Evolutionary conservation across 2,113 vertebrate genomes (phyloP).

Genomic region (Meleagris gallopavo): DNA sequence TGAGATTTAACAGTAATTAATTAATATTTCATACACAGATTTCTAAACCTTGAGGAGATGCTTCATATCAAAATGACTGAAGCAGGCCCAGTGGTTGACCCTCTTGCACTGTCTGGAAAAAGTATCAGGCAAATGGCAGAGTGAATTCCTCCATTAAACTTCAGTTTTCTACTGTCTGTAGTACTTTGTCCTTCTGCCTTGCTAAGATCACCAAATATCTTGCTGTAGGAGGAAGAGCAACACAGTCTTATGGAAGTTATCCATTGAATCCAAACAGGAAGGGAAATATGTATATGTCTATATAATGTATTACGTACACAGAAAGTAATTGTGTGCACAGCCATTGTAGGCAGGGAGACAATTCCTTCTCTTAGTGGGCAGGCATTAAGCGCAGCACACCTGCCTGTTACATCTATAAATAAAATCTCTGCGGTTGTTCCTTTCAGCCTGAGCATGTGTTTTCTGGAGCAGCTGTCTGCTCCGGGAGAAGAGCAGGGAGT

Average conservation of each 20-base stretch:
- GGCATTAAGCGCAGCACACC: constrained; percentile 25
- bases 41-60: background rate
- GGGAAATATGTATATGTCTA: background rate
- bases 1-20: background rate
- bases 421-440: constrained; percentile 35
- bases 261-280: constrained; percentile 16
- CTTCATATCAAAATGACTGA: background rate
- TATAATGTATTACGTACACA: constrained; percentile 16
- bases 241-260: background rate
- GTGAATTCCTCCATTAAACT: background rate
- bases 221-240: constrained; percentile 25
- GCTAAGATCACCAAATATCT: background rate
- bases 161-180: background rate
- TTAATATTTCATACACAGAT: constrained; percentile 31
- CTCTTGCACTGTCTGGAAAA: background rate
- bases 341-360: constrained; percentile 12
- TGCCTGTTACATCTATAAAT: constrained; percentile 61
- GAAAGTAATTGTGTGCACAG: constrained; percentile 53
- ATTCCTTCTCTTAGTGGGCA: constrained; percentile 39
- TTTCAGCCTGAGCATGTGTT: constrained; percentile 44
- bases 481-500: constrained; percentile 65
- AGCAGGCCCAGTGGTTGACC: background rate
- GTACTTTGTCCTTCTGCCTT: constrained; percentile 16
- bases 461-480: constrained; percentile 69
- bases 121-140: background rate